Percentiles rank a stretch among this genome's conserved stretches.
Evolutionary conservation across 1,140 invertebrate species (phyloP).

Genomic region (Onthophagus taurus): DNA sequence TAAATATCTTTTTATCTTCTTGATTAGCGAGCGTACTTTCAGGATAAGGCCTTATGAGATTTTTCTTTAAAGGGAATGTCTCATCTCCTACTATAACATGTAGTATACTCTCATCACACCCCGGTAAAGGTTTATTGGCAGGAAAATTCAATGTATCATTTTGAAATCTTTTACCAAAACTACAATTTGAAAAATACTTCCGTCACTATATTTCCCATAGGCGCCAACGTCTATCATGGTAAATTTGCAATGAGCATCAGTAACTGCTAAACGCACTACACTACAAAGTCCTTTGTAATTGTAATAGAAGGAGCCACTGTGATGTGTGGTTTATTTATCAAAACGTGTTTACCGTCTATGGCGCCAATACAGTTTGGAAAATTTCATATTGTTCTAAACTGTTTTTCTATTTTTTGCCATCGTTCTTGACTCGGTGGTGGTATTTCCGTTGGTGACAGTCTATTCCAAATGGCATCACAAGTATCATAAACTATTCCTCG

Average conservation of each 20-base stretch:
- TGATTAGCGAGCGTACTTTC: neutral
- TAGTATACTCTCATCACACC: neutral
- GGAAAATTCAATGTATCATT: neutral
- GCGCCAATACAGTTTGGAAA: constrained; percentile 10
- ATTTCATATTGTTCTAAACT: constrained; percentile 13
- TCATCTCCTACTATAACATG: constrained; percentile 7
- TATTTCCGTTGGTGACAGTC: constrained; percentile 2
- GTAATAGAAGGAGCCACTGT: constrained; percentile 15
- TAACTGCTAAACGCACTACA: constrained; percentile 7
- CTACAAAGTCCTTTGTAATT: constrained; percentile 15
- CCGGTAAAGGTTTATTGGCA: neutral
- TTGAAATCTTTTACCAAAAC: neutral
- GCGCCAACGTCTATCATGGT: constrained; percentile 17
- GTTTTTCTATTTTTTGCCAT: constrained; percentile 9
- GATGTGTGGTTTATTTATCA: constrained; percentile 19
- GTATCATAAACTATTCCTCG: constrained; percentile 4
- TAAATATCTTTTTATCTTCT: constrained; percentile 3
- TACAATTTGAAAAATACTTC: constrained; percentile 11
- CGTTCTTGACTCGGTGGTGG: constrained; percentile 1
- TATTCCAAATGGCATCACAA: constrained; percentile 3
- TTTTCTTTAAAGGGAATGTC: neutral
- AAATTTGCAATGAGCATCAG: constrained; percentile 6
- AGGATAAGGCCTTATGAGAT: constrained; percentile 5
- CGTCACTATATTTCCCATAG: constrained; percentile 16
- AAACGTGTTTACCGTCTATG: constrained; percentile 17